Evolutionary conservation across 2,113 vertebrate genomes (phyloP).

Genomic region (Siphamia tubifer): DNA sequence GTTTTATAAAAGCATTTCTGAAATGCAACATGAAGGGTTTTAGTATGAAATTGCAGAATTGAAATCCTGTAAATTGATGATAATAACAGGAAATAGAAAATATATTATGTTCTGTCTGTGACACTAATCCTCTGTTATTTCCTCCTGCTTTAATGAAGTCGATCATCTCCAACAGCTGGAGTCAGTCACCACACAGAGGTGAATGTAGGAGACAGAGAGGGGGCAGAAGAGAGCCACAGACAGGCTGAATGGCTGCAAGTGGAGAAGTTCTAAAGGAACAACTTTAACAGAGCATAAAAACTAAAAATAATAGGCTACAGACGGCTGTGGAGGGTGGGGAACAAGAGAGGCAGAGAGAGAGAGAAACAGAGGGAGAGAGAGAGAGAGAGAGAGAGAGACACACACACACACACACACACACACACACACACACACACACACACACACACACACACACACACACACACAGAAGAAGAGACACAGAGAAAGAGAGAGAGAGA

Average conservation of each 20-base stretch:
- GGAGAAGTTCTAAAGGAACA: neutral
- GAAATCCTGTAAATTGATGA: no score
- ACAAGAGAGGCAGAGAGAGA: no score
- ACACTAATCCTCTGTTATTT: neutral
- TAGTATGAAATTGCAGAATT: neutral
- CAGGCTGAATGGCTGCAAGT: neutral
- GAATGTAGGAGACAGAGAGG: neutral
- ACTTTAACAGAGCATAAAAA: neutral
- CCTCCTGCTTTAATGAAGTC: neutral
- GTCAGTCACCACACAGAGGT: neutral
- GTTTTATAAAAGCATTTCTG: no score
- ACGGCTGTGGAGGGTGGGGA: no score
- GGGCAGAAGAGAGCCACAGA: conserved; percentile 11
- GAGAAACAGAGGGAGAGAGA: neutral
- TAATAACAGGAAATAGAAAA: neutral
- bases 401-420: no score
- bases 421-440: no score
- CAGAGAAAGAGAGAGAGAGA: neutral
- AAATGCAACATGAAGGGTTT: no score
- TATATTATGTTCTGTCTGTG: neutral
- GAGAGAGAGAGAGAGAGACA: neutral
- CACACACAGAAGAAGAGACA: neutral
- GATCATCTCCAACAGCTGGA: conserved; percentile 30
- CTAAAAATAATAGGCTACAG: neutral
- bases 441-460: no score